phyloP scores from a whole-genome alignment of 2,113 vertebrate genomes.

The Podilymbus podiceps region DNA sequence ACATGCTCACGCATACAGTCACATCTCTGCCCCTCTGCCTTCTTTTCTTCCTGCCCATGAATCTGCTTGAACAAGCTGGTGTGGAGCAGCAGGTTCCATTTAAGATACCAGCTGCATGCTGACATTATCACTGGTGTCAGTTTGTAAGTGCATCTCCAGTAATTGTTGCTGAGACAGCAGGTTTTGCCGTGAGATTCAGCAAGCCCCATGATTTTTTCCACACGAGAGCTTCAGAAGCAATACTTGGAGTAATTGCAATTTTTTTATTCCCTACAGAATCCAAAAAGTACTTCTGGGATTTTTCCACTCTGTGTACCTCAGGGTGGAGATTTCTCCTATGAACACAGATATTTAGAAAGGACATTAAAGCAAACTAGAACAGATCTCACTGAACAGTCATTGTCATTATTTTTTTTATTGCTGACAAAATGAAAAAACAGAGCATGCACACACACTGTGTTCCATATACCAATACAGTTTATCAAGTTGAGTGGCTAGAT shows the following conservation, averaged over 20 bases:
- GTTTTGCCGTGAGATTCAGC: not conserved
- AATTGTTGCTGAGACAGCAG: constrained; percentile 42
- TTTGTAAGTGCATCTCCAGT: constrained; percentile 5
- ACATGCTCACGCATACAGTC: not conserved
- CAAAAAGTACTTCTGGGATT: not conserved
- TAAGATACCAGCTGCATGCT: constrained; percentile 5
- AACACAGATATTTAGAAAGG: not conserved
- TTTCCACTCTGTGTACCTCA: not conserved
- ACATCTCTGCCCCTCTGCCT: not conserved
- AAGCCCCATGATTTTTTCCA: not conserved
- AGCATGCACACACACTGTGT: not conserved
- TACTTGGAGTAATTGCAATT: not conserved
- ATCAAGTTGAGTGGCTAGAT: not conserved
- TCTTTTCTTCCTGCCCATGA: not conserved
- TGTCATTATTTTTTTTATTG: not conserved
- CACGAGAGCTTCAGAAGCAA: not conserved
- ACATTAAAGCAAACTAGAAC: not conserved
- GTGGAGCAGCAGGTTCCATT: constrained; percentile 15
- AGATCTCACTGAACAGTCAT: not conserved
- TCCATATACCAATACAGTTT: not conserved
- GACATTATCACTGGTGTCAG: constrained; percentile 35
- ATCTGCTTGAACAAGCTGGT: not conserved
- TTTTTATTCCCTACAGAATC: not conserved
- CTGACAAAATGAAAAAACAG: not conserved
- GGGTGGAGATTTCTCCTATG: not conserved